A percentile compares a stretch with the other conserved stretches of the same genome.
Evolutionary conservation across 2,888 invertebrate genomes (phyloP).

Genomic region (Cheilosia variabilis): DNA sequence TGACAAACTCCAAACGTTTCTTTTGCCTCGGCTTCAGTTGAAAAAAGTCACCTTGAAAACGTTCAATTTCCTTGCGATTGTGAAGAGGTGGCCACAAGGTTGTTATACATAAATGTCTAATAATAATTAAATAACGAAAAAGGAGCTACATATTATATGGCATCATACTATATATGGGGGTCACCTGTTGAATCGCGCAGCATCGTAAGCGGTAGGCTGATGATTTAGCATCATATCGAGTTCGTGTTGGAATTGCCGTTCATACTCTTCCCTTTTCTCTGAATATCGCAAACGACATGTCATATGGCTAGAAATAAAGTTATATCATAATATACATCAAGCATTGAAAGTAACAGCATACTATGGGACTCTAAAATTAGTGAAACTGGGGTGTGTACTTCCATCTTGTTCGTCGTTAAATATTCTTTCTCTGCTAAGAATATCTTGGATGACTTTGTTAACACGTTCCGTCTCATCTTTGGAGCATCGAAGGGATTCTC

Average conservation of each 20-base stretch:
- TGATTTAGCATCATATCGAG: conserved; percentile 71
- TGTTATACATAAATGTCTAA: conserved; percentile 77
- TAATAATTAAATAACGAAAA: no score
- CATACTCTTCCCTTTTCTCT: conserved; percentile 61
- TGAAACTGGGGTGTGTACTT: conserved; percentile 76
- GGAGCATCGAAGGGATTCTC: not conserved
- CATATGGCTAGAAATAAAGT: conserved; percentile 48
- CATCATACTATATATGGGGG: not conserved
- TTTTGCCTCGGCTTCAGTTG: conserved; percentile 68
- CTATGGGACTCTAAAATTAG: conserved; percentile 76
- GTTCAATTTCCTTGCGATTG: conserved; percentile 74
- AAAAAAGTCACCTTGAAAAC: conserved; percentile 74
- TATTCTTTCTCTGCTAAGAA: not conserved
- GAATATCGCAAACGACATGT: conserved; percentile 76
- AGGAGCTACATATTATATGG: not conserved
- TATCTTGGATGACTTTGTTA: conserved; percentile 29
- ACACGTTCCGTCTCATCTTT: conserved; percentile 12
- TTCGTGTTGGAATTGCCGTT: conserved; percentile 76
- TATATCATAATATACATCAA: not conserved
- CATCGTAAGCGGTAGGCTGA: conserved; percentile 76
- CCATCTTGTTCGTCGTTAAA: conserved; percentile 65
- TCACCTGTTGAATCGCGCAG: conserved; percentile 77
- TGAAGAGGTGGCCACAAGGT: conserved; percentile 79
- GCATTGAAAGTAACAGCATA: conserved; percentile 36
- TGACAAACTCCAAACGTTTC: conserved; percentile 74